Percentiles rank a stretch among this genome's conserved stretches.
Evolutionary conservation across 2,888 invertebrate species (phyloP).

Genomic region (Phortica magna): DNA sequence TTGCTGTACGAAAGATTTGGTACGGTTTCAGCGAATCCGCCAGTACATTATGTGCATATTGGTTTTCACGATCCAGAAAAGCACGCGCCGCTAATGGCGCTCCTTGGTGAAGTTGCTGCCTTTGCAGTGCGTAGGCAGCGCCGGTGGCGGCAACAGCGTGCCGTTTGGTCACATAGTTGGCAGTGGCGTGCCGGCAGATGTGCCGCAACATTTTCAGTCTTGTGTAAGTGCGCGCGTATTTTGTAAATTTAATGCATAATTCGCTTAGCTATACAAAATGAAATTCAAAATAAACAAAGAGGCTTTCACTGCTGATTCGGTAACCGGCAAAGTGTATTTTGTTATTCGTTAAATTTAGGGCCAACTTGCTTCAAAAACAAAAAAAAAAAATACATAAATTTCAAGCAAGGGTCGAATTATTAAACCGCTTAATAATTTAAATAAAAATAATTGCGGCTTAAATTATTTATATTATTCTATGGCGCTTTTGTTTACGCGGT

Average conservation of each 20-base stretch:
- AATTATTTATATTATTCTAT: too few relatives aligned
- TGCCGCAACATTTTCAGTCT: background rate
- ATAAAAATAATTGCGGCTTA: too few relatives aligned
- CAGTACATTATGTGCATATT: conserved; percentile 72
- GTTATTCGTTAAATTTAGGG: too few relatives aligned
- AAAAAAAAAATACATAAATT: too few relatives aligned
- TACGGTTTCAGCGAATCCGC: conserved; percentile 65
- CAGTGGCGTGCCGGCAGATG: background rate
- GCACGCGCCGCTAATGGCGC: conserved; percentile 53
- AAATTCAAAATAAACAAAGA: background rate
- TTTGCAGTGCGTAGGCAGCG: background rate
- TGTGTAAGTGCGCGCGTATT: background rate
- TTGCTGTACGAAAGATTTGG: conserved; percentile 59
- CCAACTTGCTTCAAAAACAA: too few relatives aligned
- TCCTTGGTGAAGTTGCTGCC: conserved; percentile 17
- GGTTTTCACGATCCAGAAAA: conserved; percentile 73
- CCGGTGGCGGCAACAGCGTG: background rate
- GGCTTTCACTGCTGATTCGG: too few relatives aligned
- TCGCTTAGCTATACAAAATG: background rate
- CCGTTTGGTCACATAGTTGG: background rate
- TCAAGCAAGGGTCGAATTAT: too few relatives aligned
- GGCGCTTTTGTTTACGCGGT: too few relatives aligned
- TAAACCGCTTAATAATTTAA: too few relatives aligned
- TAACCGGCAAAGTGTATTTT: too few relatives aligned
- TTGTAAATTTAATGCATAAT: background rate